A percentile compares a stretch with the other conserved stretches of the same genome.
These are phyloP conservation scores for Nycticorax nycticorax DNA, from an alignment of 2,113 vertebrate genomes.

Conservation along the genomic window DNA sequence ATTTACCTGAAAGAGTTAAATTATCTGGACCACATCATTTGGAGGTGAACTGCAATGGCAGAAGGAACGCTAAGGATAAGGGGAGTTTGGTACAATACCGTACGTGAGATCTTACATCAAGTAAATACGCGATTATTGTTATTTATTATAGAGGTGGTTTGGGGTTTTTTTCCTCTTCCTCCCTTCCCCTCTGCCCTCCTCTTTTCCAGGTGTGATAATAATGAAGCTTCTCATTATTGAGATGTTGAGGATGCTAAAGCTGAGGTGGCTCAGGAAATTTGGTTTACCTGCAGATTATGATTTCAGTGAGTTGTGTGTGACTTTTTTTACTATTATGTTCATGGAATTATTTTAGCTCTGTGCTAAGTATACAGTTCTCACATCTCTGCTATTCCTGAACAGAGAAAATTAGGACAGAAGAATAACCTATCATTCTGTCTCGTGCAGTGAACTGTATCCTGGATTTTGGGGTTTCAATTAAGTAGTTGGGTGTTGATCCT, in stretches of 20 bases:
- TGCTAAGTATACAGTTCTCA: background rate
- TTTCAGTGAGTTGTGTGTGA: background rate
- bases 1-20: background rate
- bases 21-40: background rate
- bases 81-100: background rate
- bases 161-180: fast-evolving
- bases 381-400: background rate
- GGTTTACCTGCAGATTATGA: background rate
- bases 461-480: background rate
- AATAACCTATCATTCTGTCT: background rate
- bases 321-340: background rate
- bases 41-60: background rate
- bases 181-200: fast-evolving
- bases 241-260: background rate
- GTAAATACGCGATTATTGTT: background rate
- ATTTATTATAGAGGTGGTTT: background rate
- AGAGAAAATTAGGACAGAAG: background rate
- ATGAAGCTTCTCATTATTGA: background rate
- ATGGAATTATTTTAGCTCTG: background rate
- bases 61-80: background rate
- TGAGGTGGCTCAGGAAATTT: background rate
- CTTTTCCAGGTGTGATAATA: background rate
- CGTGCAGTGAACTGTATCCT: background rate
- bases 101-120: background rate
- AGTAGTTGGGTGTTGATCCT: background rate